Evolutionary conservation across 2,113 vertebrate species (phyloP), one percentile per base, ranked within the genome.

Genomic region (Calyptommatus sinebrachiatus): DNA sequence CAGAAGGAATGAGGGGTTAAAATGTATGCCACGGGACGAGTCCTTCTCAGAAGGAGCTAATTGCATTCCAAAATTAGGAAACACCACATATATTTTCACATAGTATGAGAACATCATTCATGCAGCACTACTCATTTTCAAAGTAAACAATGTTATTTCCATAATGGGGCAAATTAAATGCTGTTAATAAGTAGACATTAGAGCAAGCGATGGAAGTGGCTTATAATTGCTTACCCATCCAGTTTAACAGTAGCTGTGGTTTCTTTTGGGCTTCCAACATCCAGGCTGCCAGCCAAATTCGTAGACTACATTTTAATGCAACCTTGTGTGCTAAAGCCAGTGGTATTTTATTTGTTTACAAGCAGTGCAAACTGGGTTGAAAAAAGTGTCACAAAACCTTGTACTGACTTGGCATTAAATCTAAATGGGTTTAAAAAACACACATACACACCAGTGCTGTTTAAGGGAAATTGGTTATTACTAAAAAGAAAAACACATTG

Each of bases 1-100:
- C 65, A 50, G 41, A 16, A 89, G 86, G 73, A 82, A 85, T 85
- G 85, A 79, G 46, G 80, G 69, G 60, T 86, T 74, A 82, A 68
- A n/a, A 50, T 76, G 73, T 29, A 74, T 81, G 80, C 57, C 86
- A 86, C 75, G 70, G 24, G 2, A 24, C 45, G 76, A 83, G 63
- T 53, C 82, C 63, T 48, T 79, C 72, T 28, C 12, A 22, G 48
- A 4, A 78, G 22, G 10, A 18, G 21, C 18, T 50, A 71, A 67
- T 1, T 28, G 78, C 75, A 61, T 53, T 20, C 16, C 16, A 80
- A 83, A 77, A 29, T 4, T 4, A 82, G 78, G 1, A 3, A 29
- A 62, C 63, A 80, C 57, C 6, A 1, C 65, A 31, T 63, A 61
- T 69, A 60, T 61, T 86, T 83, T 75, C 73, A 67, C 74, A 82